Conservation (phyloP, 2,113 vertebrate genomes). For the Anolis carolinensis region DNA sequence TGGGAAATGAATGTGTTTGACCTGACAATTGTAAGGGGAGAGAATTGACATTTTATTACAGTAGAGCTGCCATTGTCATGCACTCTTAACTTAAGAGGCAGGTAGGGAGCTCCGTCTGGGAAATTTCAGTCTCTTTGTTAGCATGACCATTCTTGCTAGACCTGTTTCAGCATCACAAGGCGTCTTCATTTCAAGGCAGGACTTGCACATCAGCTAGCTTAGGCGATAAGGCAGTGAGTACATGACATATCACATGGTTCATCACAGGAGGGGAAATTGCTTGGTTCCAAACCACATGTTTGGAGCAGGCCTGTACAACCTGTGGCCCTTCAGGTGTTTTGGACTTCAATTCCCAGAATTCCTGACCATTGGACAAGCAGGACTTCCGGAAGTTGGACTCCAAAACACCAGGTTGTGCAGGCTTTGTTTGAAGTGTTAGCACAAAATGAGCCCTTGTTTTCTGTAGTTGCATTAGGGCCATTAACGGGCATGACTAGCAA, state of each 20-base stretch:
- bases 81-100: accelerated
- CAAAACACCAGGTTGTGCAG: too few relatives aligned
- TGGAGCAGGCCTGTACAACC: too few relatives aligned
- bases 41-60: accelerated
- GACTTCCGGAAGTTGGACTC: too few relatives aligned
- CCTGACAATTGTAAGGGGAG: background rate
- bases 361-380: too few relatives aligned
- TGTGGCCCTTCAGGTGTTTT: too few relatives aligned
- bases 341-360: too few relatives aligned
- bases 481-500: background rate
- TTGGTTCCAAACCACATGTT: background rate
- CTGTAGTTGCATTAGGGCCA: background rate
- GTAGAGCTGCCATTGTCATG: accelerated
- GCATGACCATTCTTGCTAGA: accelerated
- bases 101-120: constrained; percentile 22
- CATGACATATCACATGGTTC: background rate
- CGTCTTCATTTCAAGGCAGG: background rate
- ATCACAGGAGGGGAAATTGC: background rate
- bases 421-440: background rate
- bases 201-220: background rate
- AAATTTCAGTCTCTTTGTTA: constrained; percentile 20
- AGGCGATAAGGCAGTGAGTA: background rate
- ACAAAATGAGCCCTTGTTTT: background rate
- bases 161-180: background rate
- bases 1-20: background rate